Conservation (phyloP, 2,888 invertebrate genomes). For the Anarsia innoxiella region DNA sequence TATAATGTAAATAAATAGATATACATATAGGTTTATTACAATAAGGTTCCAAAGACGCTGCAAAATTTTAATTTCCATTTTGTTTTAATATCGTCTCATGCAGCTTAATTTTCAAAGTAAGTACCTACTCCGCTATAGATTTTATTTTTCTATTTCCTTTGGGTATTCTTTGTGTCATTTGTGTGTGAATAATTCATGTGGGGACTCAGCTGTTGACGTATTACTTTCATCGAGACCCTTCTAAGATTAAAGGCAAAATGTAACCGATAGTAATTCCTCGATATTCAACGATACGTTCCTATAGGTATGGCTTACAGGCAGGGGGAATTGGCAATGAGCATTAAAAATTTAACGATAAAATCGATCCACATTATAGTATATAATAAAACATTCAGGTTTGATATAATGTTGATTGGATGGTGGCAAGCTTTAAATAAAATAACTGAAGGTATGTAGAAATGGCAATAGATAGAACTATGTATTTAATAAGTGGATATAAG, state of each 20-base stretch:
- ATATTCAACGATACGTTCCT: too few species aligned
- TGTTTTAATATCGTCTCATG: not conserved
- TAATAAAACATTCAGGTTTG: too few species aligned
- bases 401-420: too few species aligned
- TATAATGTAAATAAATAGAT: too few species aligned
- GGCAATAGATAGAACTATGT: too few species aligned
- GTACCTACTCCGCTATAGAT: slow-evolving; percentile 25
- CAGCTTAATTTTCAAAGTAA: slow-evolving; percentile 1
- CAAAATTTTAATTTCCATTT: not conserved
- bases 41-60: not conserved
- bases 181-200: slow-evolving; percentile 55
- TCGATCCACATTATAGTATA: too few species aligned
- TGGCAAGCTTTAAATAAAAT: too few species aligned
- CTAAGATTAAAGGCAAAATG: slow-evolving; percentile 46
- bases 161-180: slow-evolving; percentile 34
- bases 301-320: not conserved
- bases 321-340: too few species aligned
- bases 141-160: slow-evolving; percentile 36
- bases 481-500: too few species aligned
- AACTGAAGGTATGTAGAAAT: too few species aligned
- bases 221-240: slow-evolving; percentile 41
- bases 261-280: slow-evolving; percentile 21
- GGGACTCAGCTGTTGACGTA: slow-evolving; percentile 41
- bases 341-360: too few species aligned
- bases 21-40: too few species aligned